A percentile compares a stretch with the other conserved stretches of the same genome.
phyloP scores from a whole-genome alignment of 2,113 vertebrate species.

The Nicator chloris region DNA sequence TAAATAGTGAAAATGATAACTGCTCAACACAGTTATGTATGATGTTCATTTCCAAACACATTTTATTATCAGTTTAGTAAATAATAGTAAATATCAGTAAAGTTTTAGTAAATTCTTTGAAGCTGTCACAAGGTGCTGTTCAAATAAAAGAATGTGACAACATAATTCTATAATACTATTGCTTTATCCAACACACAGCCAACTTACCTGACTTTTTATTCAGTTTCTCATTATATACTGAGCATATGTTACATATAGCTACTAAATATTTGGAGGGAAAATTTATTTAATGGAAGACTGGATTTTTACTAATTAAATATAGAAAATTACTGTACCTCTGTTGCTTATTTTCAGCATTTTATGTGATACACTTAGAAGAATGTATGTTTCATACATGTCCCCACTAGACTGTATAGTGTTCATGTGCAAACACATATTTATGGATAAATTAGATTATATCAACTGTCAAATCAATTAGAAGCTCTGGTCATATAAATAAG shows the following conservation, averaged over 20 bases:
- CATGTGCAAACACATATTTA: not conserved
- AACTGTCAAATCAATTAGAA: not conserved
- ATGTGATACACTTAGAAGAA: not conserved
- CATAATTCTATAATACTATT: not conserved
- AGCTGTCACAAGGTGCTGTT: not conserved
- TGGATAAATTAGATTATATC: not conserved
- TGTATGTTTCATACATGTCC: not conserved
- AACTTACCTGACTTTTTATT: not conserved
- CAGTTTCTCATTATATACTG: not conserved
- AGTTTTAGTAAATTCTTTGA: not conserved
- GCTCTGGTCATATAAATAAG: not conserved
- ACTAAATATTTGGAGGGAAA: not conserved
- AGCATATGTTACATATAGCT: not conserved
- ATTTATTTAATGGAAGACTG: not conserved
- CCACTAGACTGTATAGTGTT: not conserved
- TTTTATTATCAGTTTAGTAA: not conserved
- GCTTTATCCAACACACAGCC: not conserved
- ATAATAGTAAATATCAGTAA: not conserved
- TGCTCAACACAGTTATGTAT: not conserved
- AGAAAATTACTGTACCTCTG: not conserved
- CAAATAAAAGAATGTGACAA: not conserved
- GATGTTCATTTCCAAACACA: not conserved
- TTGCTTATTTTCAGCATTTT: not conserved
- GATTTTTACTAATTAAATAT: not conserved
- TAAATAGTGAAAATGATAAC: not conserved